Evolutionary conservation across 2,113 vertebrate genomes (phyloP).

Genomic region (Pagrus major): DNA sequence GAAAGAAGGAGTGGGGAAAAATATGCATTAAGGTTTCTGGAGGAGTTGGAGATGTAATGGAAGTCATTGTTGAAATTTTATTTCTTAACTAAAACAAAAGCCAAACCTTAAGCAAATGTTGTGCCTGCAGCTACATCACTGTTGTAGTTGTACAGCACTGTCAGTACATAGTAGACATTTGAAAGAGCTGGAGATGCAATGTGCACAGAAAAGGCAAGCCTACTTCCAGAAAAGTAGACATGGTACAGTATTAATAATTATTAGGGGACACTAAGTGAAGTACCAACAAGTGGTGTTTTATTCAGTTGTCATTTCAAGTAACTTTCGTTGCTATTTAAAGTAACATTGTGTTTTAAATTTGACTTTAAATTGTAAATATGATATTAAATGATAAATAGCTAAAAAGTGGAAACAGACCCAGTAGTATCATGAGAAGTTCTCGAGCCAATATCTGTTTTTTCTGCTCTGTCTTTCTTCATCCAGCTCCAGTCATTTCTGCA

Average conservation of each 20-base stretch:
- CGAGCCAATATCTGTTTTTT: not conserved
- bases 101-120: not conserved
- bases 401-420: no score
- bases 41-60: no score
- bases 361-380: no score
- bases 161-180: not conserved
- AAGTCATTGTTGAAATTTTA: no score
- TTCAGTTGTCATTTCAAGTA: not conserved
- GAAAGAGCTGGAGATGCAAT: not conserved
- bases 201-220: not conserved
- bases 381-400: no score
- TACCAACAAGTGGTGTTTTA: not conserved
- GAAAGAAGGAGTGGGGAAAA: no score
- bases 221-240: not conserved
- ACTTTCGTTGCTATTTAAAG: no score
- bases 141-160: no score
- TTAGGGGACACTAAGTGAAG: not conserved
- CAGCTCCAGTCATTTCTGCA: constrained; percentile 89
- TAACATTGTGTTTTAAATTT: no score
- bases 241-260: not conserved
- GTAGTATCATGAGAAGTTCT: not conserved
- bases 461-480: constrained; percentile 41
- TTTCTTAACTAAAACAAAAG: no score
- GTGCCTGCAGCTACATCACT: not conserved
- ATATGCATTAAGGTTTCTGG: no score